These are phyloP conservation scores for Scrobipalpa costella DNA, from an alignment of 2,888 invertebrate species.

Conservation along the genomic window DNA sequence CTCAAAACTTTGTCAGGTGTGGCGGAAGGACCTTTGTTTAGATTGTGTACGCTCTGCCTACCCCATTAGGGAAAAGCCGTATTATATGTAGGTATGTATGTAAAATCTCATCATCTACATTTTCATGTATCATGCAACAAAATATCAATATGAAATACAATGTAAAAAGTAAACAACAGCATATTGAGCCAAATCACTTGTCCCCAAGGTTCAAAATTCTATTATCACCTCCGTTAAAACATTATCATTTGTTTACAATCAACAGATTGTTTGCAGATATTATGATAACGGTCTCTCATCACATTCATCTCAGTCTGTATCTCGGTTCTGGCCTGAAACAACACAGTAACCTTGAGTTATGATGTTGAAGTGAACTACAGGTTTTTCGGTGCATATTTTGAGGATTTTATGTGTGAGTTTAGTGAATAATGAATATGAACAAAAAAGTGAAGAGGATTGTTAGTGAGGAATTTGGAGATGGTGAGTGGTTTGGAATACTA, in stretches of 20 bases:
- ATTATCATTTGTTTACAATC: constrained; percentile 20
- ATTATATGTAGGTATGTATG: too few species aligned
- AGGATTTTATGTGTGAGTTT: background rate
- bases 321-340: constrained; percentile 1
- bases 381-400: background rate
- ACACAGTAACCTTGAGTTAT: background rate
- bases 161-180: background rate
- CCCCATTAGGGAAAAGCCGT: too few species aligned
- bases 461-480: constrained; percentile 6
- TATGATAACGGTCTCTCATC: constrained; percentile 14
- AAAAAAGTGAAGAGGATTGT: constrained; percentile 7
- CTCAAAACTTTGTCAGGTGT: too few species aligned
- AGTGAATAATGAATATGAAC: constrained; percentile 6
- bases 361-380: background rate
- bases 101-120: background rate
- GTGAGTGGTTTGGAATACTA: background rate
- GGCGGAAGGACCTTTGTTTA: too few species aligned
- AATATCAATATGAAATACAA: background rate
- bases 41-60: too few species aligned
- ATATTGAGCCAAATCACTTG: background rate
- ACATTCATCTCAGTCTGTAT: constrained; percentile 17
- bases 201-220: background rate
- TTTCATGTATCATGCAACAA: background rate
- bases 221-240: constrained; percentile 1
- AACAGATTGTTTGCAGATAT: constrained; percentile 17